A percentile compares a stretch with the other conserved stretches of the same genome.
These are phyloP conservation scores for Lapara coniferarum DNA, from an alignment of 2,888 invertebrate genomes.

Conservation along the genomic window DNA sequence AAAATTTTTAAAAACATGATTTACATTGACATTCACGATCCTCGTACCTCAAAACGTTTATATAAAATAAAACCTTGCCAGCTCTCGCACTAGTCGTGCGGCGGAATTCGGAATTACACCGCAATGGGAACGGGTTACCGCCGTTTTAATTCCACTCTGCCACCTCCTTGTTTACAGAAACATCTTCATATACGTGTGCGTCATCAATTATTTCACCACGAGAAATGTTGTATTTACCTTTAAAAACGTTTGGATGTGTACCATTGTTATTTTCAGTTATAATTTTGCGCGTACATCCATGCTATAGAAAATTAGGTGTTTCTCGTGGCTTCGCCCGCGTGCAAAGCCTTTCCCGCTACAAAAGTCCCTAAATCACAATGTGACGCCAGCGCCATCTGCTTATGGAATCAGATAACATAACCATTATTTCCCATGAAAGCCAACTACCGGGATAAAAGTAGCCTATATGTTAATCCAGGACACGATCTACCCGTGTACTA, in stretches of 20 bases:
- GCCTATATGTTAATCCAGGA: too few relatives aligned
- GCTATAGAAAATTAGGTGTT: neutral
- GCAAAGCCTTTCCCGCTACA: too few relatives aligned
- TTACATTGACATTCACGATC: too few relatives aligned
- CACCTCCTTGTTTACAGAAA: constrained; percentile 38
- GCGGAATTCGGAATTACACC: constrained; percentile 56
- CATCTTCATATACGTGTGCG: constrained; percentile 29
- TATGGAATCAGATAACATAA: too few relatives aligned
- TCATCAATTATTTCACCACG: constrained; percentile 2
- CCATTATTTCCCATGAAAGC: too few relatives aligned
- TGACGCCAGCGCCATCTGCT: too few relatives aligned
- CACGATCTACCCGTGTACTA: too few relatives aligned
- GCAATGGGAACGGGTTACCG: constrained; percentile 47
- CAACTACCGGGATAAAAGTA: too few relatives aligned
- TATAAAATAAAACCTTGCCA: constrained; percentile 7
- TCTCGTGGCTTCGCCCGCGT: too few relatives aligned
- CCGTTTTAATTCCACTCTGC: constrained; percentile 49
- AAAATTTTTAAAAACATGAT: too few relatives aligned
- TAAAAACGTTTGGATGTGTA: neutral
- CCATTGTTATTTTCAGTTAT: neutral
- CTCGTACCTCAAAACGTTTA: neutral
- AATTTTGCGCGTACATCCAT: neutral
- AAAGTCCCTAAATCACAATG: too few relatives aligned
- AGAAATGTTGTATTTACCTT: neutral
- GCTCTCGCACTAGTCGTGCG: constrained; percentile 35